Conservation (phyloP, 2,113 vertebrate genomes). For the Oreochromis niloticus region DNA sequence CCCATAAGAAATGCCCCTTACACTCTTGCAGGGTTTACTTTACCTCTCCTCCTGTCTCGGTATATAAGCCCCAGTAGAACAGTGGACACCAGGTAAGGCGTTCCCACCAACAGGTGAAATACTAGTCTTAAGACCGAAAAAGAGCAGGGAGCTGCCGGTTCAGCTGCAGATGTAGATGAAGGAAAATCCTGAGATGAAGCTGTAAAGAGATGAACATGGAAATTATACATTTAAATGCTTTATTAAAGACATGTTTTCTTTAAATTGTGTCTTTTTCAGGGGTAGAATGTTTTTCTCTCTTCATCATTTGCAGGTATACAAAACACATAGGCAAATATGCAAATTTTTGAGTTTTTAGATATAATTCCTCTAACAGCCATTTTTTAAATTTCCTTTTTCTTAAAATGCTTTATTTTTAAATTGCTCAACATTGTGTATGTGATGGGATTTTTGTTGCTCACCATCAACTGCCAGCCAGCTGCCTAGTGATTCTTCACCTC, state of each 20-base stretch:
- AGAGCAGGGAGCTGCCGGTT: background rate
- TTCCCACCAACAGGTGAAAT: constrained; percentile 20
- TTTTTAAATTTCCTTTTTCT: rapidly evolving
- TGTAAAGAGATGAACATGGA: background rate
- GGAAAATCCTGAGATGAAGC: background rate
- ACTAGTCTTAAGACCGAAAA: background rate
- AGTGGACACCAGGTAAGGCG: constrained; percentile 44
- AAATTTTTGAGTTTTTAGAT: rapidly evolving
- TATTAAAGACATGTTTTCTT: background rate
- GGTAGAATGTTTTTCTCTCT: background rate
- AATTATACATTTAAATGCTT: background rate
- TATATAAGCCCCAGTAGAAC: constrained; percentile 28
- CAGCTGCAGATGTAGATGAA: background rate
- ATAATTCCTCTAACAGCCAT: background rate
- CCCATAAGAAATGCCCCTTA: rapidly evolving
- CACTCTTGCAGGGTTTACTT: background rate
- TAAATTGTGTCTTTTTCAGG: background rate
- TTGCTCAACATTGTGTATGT: background rate
- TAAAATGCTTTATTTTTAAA: background rate
- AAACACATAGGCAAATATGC: background rate
- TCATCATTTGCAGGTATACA: background rate
- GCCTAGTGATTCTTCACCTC: background rate
- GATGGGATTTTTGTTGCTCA: background rate
- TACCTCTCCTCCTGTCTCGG: constrained; percentile 25
- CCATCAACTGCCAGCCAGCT: constrained; percentile 45